These are phyloP conservation scores for Pyxicephalus adspersus DNA, from an alignment of 2,113 vertebrate species.

Conservation along the genomic window DNA sequence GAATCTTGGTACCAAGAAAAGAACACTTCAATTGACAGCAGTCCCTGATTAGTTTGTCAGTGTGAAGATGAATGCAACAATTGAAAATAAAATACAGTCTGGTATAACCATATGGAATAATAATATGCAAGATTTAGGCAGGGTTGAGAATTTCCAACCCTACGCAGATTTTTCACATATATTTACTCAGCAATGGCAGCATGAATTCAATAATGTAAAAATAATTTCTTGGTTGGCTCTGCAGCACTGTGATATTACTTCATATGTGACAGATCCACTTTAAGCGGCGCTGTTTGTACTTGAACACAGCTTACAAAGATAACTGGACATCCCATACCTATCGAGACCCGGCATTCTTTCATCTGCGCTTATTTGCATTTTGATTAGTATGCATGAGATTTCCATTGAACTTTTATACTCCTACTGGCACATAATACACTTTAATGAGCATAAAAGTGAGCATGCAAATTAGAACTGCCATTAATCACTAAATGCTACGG, in stretches of 20 bases:
- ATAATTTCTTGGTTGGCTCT: no score
- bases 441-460: constrained; percentile 83
- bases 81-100: no score
- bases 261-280: constrained; percentile 6
- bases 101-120: no score
- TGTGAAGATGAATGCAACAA: no score
- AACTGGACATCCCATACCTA: constrained; percentile 71
- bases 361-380: constrained; percentile 81
- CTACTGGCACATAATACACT: constrained; percentile 81
- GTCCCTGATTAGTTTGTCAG: no score
- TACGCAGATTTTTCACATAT: no score
- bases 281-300: constrained; percentile 59
- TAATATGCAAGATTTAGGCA: no score
- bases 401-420: constrained; percentile 86
- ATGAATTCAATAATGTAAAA: constrained; percentile 42
- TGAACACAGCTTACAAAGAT: constrained; percentile 66
- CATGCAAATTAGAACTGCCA: constrained; percentile 83
- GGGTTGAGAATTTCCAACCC: no score
- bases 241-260: no score
- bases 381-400: constrained; percentile 89
- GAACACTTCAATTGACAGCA: no score
- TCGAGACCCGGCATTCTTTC: constrained; percentile 73
- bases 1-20: no score
- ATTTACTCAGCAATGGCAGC: no score
- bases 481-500: constrained; percentile 82